Evolutionary conservation across 2,113 vertebrate genomes (phyloP).

Genomic region (Origma solitaria): DNA sequence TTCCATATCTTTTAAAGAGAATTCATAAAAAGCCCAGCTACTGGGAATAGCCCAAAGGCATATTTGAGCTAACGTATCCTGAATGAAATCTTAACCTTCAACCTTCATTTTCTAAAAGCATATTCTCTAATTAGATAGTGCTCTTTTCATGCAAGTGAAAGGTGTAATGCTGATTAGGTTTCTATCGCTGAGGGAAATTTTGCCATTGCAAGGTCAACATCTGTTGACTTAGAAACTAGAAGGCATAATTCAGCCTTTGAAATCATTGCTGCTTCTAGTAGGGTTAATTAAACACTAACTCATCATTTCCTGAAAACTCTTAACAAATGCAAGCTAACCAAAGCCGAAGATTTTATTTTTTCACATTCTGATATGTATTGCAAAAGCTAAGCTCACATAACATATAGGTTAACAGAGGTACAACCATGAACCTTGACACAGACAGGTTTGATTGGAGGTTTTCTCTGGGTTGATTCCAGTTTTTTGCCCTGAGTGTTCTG

Average conservation of each 20-base stretch:
- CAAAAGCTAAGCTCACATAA: neutral
- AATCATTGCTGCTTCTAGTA: conserved; percentile 53
- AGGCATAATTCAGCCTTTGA: conserved; percentile 60
- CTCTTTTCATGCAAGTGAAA: conserved; percentile 59
- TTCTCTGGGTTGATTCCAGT: neutral
- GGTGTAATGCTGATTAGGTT: conserved; percentile 68
- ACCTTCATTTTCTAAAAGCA: conserved; percentile 64
- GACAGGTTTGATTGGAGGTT: conserved; percentile 42
- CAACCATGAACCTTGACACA: neutral
- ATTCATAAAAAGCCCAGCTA: conserved; percentile 54
- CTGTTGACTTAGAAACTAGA: conserved; percentile 66
- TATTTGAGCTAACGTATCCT: conserved; percentile 67
- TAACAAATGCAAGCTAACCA: conserved; percentile 47
- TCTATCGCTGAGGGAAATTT: conserved; percentile 58
- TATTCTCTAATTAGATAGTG: conserved; percentile 65
- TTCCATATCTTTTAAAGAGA: conserved; percentile 50
- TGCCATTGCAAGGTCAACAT: conserved; percentile 63
- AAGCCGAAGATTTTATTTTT: conserved; percentile 2
- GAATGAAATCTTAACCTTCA: conserved; percentile 76
- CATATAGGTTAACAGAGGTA: conserved; percentile 56
- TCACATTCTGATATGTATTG: neutral
- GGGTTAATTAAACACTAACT: conserved; percentile 56
- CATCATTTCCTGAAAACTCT: conserved; percentile 52
- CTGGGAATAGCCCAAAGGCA: conserved; percentile 64
- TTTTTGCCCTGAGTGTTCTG: conserved; percentile 17